A percentile compares a stretch with the other conserved stretches of the same genome.
These are phyloP conservation scores for Hemaris fuciformis DNA, from an alignment of 2,888 invertebrate species.

Conservation along the genomic window DNA sequence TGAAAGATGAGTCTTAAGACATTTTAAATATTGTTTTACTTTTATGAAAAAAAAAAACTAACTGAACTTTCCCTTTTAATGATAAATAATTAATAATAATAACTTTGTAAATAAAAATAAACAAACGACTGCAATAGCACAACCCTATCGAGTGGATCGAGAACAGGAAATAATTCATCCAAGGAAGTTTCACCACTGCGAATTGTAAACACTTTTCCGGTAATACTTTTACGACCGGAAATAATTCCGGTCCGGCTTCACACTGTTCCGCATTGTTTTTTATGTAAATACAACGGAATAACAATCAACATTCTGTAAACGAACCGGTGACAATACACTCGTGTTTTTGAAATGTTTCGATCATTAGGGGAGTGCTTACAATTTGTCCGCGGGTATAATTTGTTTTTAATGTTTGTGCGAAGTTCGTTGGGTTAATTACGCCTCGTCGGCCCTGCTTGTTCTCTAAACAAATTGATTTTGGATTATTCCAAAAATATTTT, in stretches of 20 bases:
- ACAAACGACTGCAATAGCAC: neutral
- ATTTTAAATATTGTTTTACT: no score
- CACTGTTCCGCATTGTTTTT: constrained; percentile 28
- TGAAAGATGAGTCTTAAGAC: no score
- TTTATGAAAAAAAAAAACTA: no score
- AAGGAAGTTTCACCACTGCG: constrained; percentile 23
- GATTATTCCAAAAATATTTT: neutral
- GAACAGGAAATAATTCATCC: constrained; percentile 28
- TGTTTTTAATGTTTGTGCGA: neutral
- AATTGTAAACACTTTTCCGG: constrained; percentile 34
- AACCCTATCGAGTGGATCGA: neutral
- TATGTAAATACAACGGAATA: constrained; percentile 42
- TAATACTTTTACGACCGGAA: constrained; percentile 28
- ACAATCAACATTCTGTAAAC: constrained; percentile 26
- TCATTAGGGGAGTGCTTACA: constrained; percentile 5
- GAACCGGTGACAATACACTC: constrained; percentile 15
- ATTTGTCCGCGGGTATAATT: neutral
- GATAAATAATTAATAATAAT: no score
- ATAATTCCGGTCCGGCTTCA: constrained; percentile 33
- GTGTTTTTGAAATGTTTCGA: constrained; percentile 10
- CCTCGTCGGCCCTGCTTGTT: neutral
- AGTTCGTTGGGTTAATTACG: constrained; percentile 7
- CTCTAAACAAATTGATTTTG: neutral
- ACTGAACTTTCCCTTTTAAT: no score
- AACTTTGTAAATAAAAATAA: neutral